Conservation (phyloP, 2,113 vertebrate species). For the Colaptes auratus region DNA sequence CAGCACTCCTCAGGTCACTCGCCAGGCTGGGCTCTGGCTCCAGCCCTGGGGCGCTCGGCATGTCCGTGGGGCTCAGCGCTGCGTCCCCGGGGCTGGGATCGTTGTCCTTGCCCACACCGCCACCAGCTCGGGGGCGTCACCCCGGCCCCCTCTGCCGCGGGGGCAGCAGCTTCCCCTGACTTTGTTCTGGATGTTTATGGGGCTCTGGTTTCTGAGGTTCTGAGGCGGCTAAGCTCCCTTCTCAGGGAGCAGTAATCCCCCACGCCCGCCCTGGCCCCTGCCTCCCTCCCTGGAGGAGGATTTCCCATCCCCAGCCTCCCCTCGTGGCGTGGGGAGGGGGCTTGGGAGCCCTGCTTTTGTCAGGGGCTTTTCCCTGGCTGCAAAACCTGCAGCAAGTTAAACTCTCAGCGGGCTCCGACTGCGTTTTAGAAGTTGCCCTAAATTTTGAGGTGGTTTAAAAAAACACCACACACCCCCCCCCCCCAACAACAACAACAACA, state of each 20-base stretch:
- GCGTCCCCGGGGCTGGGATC: fast-evolving
- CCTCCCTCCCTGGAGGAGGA: not conserved
- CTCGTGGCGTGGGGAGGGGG: not conserved
- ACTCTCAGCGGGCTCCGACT: conserved; percentile 4
- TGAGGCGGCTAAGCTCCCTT: conserved; percentile 33
- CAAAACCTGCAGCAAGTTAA: conserved; percentile 1
- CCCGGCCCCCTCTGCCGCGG: fast-evolving
- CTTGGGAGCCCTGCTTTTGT: not conserved
- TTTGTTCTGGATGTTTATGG: conserved; percentile 35
- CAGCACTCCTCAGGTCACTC: not conserved
- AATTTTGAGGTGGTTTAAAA: conserved; percentile 51
- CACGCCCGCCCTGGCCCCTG: not conserved
- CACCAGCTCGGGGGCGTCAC: fast-evolving
- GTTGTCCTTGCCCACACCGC: fast-evolving
- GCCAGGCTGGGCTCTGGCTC: fast-evolving
- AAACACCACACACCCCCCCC: too few relatives aligned
- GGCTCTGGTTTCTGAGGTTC: conserved; percentile 30
- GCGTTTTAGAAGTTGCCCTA: conserved; percentile 46
- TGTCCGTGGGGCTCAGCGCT: not conserved
- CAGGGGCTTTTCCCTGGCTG: not conserved
- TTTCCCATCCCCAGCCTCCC: not conserved
- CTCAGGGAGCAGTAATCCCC: conserved; percentile 14
- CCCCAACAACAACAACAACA: too few relatives aligned
- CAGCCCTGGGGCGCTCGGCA: fast-evolving
- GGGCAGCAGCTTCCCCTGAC: conserved; percentile 26